A percentile compares a stretch with the other conserved stretches of the same genome.
These are phyloP conservation scores for Tachystola acroxantha DNA, from an alignment of 2,888 invertebrate genomes.

Conservation along the genomic window DNA sequence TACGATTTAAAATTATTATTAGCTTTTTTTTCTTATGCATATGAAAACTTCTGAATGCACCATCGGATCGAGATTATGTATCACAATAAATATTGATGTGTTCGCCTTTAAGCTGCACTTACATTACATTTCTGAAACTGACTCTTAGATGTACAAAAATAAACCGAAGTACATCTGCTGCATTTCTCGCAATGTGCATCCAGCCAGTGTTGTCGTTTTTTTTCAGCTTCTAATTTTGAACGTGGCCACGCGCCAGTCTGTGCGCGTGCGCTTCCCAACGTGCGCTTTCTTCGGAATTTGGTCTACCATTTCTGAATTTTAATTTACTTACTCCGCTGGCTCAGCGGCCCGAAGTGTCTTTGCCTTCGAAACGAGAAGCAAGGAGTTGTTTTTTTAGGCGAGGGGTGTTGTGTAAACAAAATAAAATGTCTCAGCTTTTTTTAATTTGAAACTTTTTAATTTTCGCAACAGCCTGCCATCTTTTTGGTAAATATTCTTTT, in stretches of 20 bases:
- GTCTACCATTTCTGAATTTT: constrained; percentile 20
- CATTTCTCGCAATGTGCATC: constrained; percentile 70
- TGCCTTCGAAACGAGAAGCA: no score
- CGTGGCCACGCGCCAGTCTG: constrained; percentile 69
- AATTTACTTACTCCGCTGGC: constrained; percentile 13
- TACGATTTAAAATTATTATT: no score
- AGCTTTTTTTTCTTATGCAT: no score
- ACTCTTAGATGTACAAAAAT: constrained; percentile 34
- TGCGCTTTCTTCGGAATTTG: constrained; percentile 41
- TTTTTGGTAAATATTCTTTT: constrained; percentile 46
- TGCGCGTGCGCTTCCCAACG: constrained; percentile 53
- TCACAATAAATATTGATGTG: no score
- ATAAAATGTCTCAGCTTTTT: no score
- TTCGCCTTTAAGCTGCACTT: no score
- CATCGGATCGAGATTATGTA: no score
- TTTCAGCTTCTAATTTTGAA: constrained; percentile 68
- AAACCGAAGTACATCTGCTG: constrained; percentile 54
- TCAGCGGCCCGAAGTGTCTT: no score
- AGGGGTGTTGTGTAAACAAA: no score
- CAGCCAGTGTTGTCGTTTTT: constrained; percentile 53
- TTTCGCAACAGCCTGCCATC: constrained; percentile 12
- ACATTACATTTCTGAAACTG: background rate
- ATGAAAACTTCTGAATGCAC: no score
- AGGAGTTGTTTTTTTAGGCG: no score
- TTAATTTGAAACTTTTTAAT: no score